Evolutionary conservation across 53 echinoderm and acorn worm species (phyloP).

Genomic region (Hippasteria phrygiana): DNA sequence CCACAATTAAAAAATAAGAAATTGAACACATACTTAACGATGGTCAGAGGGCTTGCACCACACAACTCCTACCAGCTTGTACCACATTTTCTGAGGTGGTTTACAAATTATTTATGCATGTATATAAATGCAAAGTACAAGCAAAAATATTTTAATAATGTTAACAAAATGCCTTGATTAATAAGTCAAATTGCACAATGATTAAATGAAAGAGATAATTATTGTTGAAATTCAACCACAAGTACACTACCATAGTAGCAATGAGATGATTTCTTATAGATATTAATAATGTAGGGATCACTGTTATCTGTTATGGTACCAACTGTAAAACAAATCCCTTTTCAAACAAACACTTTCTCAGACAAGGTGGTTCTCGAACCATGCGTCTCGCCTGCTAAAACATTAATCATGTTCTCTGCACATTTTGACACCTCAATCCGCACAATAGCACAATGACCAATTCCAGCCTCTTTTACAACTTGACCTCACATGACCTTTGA

Average conservation of each 20-base stretch:
- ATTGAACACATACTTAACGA: background rate
- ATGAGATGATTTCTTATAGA: background rate
- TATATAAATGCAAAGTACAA: background rate
- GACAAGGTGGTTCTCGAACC: too few relatives aligned
- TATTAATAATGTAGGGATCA: background rate
- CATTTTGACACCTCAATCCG: too few relatives aligned
- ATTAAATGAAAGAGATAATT: background rate
- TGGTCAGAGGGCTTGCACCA: background rate
- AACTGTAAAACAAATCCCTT: background rate
- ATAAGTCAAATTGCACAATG: background rate
- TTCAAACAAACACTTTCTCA: background rate
- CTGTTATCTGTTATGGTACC: background rate
- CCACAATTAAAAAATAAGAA: background rate
- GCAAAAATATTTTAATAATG: background rate
- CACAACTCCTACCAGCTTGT: background rate
- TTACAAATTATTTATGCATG: background rate
- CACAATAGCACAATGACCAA: too few relatives aligned
- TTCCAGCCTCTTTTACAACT: too few relatives aligned
- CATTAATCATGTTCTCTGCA: too few relatives aligned
- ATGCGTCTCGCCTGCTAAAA: too few relatives aligned
- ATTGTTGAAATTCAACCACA: background rate
- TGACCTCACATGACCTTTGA: too few relatives aligned
- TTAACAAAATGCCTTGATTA: background rate
- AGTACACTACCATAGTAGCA: background rate
- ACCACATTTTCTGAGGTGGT: too few relatives aligned